Evolutionary conservation across 1,140 invertebrate genomes (phyloP).

Genomic region (Brachionus manjavacas): DNA sequence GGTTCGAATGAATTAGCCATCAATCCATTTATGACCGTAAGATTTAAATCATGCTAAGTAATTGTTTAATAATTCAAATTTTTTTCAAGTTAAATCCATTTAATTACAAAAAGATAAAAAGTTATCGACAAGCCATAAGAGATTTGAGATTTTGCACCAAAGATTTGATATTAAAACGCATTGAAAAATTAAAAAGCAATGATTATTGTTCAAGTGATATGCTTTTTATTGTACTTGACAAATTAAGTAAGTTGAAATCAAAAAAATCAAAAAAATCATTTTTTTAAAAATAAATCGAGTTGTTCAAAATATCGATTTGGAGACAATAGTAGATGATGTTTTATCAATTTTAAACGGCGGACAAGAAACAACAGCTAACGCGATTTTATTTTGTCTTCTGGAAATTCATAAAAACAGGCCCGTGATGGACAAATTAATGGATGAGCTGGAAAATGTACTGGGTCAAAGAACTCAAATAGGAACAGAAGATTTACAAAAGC

Average conservation of each 20-base stretch:
- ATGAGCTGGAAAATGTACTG: neutral
- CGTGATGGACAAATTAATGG: neutral
- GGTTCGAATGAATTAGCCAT: neutral
- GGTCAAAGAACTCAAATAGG: neutral
- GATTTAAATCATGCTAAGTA: neutral
- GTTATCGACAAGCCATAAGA: neutral
- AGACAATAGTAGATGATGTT: neutral
- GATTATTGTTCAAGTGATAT: neutral
- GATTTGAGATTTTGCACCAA: neutral
- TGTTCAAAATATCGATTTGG: neutral
- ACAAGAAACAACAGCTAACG: constrained; percentile 6
- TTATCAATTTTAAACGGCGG: neutral
- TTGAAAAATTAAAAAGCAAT: neutral
- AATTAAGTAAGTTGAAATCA: neutral
- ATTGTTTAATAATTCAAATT: neutral
- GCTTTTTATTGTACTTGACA: neutral
- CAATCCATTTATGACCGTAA: neutral
- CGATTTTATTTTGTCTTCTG: neutral
- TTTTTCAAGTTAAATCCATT: neutral
- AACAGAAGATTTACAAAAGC: neutral
- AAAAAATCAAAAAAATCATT: no score
- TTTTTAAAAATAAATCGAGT: neutral
- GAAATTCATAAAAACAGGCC: neutral
- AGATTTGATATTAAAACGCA: neutral
- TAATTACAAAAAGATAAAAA: constrained; percentile 8